A percentile compares a stretch with the other conserved stretches of the same genome.
Evolutionary conservation across 2,888 invertebrate species (phyloP).

Genomic region (Trichopria drosophilae): DNA sequence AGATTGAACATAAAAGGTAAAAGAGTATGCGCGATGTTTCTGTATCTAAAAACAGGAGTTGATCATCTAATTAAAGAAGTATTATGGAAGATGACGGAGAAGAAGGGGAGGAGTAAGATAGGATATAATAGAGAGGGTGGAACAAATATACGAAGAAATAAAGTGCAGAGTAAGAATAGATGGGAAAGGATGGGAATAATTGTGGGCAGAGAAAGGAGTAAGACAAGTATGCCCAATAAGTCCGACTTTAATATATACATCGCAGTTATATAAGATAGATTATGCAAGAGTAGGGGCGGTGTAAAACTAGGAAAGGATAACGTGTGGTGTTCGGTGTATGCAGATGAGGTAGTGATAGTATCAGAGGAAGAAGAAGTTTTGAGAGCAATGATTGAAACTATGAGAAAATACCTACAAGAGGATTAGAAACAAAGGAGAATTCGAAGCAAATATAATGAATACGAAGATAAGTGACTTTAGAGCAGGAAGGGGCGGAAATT

Average conservation of each 20-base stretch:
- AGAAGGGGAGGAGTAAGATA: background rate
- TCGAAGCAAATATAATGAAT: too few relatives aligned
- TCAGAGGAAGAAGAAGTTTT: too few relatives aligned
- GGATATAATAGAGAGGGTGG: background rate
- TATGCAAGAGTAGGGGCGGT: background rate
- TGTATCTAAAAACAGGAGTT: background rate
- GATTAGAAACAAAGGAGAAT: too few relatives aligned
- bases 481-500: too few relatives aligned
- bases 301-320: background rate
- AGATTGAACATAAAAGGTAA: background rate
- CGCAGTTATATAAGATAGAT: constrained; percentile 15
- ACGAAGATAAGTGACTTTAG: too few relatives aligned
- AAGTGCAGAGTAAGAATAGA: background rate
- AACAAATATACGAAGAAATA: background rate
- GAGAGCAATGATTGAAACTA: too few relatives aligned
- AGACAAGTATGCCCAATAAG: constrained; percentile 11
- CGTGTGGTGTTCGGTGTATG: too few relatives aligned
- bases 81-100: too few relatives aligned
- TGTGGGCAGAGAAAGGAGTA: constrained; percentile 8
- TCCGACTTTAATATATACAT: constrained; percentile 17
- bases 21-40: background rate
- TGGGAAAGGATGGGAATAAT: background rate
- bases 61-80: too few relatives aligned
- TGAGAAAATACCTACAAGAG: too few relatives aligned
- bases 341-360: too few relatives aligned